A percentile compares a stretch with the other conserved stretches of the same genome.
Evolutionary conservation across 2,797 vertebrate species (phyloP).

Genomic region (Lithobates sylvaticus): DNA sequence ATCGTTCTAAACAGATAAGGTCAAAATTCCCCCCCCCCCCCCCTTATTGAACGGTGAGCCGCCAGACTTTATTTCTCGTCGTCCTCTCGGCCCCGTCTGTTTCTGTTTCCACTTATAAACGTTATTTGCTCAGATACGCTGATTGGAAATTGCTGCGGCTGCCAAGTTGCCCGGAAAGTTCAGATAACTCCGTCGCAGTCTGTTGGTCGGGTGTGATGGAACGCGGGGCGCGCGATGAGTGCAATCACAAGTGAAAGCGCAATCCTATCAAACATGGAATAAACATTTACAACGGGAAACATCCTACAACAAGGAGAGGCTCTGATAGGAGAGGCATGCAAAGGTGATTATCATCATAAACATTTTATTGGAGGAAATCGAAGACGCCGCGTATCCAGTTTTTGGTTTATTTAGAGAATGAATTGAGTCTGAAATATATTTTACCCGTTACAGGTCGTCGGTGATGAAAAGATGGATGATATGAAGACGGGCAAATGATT

Average conservation of each 20-base stretch:
- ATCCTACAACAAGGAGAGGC: conserved; percentile 16
- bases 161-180: conserved; percentile 47
- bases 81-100: conserved; percentile 15
- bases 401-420: neutral
- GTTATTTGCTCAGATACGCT: conserved; percentile 46
- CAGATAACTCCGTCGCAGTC: conserved; percentile 6
- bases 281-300: conserved; percentile 43
- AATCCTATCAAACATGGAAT: conserved; percentile 30
- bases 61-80: conserved; percentile 42
- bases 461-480: conserved; percentile 36
- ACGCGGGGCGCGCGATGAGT: conserved; percentile 27
- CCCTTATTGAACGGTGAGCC: conserved; percentile 21
- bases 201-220: conserved; percentile 30
- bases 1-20: conserved; percentile 54
- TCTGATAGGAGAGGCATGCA: conserved; percentile 24
- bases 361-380: conserved; percentile 20
- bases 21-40: conserved; percentile 30
- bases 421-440: neutral
- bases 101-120: conserved; percentile 52
- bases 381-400: conserved; percentile 6
- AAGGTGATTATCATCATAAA: conserved; percentile 37
- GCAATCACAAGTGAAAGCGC: conserved; percentile 14
- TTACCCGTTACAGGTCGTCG: conserved; percentile 21
- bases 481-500: conserved; percentile 7
- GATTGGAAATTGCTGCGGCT: conserved; percentile 40